phyloP scores from a whole-genome alignment of 1,140 invertebrate species.

The Drosophila saltans region DNA sequence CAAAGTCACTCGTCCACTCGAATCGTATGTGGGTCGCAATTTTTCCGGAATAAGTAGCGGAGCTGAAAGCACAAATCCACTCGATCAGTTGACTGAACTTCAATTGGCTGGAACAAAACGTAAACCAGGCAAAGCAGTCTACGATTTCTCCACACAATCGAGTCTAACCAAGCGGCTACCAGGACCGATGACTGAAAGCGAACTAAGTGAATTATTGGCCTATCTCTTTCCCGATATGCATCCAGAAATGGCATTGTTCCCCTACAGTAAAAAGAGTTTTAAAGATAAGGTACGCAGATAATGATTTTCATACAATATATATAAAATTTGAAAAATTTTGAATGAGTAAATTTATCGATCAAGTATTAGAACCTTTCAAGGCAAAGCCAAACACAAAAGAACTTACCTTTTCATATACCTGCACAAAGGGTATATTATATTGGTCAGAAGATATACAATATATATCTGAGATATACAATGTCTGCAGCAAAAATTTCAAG shows the following conservation, averaged over 20 bases:
- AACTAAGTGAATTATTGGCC: constrained; percentile 90
- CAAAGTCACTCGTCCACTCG: constrained; percentile 83
- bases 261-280: constrained; percentile 74
- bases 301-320: too few species aligned
- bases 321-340: too few species aligned
- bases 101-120: constrained; percentile 27
- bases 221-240: constrained; percentile 96
- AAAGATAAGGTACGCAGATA: constrained; percentile 63
- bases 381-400: too few species aligned
- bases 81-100: constrained; percentile 65
- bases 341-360: too few species aligned
- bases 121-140: constrained; percentile 26
- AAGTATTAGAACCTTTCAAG: too few species aligned
- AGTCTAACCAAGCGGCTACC: constrained; percentile 78
- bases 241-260: constrained; percentile 84
- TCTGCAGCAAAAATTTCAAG: too few species aligned
- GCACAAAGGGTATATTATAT: too few species aligned
- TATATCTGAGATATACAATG: too few species aligned
- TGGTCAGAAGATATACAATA: too few species aligned
- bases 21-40: constrained; percentile 86
- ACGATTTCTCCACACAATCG: constrained; percentile 50
- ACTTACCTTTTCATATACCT: too few species aligned
- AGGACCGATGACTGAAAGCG: constrained; percentile 90
- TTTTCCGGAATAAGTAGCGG: constrained; percentile 69
- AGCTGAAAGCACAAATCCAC: constrained; percentile 54